Conservation (phyloP, 2,797 vertebrate genomes). For the Pogoniulus pusillus region DNA sequence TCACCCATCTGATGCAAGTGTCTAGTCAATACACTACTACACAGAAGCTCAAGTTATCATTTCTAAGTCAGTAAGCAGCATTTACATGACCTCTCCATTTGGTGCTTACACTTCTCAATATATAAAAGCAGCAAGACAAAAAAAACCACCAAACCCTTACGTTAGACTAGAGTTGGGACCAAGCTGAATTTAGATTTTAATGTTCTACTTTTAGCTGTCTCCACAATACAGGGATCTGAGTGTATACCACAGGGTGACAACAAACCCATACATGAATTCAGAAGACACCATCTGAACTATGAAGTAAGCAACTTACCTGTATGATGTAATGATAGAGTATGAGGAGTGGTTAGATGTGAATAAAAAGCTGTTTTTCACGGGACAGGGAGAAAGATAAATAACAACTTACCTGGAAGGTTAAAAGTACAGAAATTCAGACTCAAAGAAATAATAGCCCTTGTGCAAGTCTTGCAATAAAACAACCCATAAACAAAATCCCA, state of each 20-base stretch:
- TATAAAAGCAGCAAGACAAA: background rate
- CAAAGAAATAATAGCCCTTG: background rate
- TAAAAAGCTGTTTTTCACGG: background rate
- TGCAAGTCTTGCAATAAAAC: background rate
- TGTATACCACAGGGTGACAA: background rate
- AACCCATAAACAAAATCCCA: too few species aligned
- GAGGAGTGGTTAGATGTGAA: background rate
- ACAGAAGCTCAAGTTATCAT: background rate
- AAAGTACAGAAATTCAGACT: background rate
- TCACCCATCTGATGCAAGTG: background rate
- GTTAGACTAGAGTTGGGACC: background rate
- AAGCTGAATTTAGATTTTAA: background rate
- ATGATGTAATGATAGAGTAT: background rate
- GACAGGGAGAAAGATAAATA: background rate
- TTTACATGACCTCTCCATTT: background rate
- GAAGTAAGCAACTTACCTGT: background rate
- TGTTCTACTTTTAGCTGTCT: background rate
- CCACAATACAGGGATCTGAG: background rate
- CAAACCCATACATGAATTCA: background rate
- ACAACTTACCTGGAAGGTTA: constrained; percentile 23
- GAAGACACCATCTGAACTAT: background rate
- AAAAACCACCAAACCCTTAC: background rate
- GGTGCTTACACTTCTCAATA: background rate
- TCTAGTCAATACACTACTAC: background rate
- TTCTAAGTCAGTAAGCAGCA: background rate